A percentile compares a stretch with the other conserved stretches of the same genome.
Evolutionary conservation across 1,140 invertebrate species (phyloP).

Genomic region (Ericerus pela): DNA sequence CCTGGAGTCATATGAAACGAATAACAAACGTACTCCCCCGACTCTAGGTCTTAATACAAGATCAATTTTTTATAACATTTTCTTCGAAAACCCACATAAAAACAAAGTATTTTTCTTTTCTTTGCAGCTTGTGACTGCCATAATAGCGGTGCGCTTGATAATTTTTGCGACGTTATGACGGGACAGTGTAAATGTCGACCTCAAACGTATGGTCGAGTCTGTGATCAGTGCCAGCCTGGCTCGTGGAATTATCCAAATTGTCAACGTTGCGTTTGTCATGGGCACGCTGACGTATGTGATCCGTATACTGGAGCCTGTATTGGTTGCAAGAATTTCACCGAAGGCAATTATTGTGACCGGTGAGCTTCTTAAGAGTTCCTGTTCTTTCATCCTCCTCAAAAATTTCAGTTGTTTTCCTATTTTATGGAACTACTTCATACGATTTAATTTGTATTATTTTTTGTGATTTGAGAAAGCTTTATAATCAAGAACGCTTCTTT

Average conservation of each 20-base stretch:
- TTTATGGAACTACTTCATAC: too few relatives aligned
- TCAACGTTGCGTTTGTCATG: constrained; percentile 87
- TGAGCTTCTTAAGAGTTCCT: constrained; percentile 21
- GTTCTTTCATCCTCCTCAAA: too few relatives aligned
- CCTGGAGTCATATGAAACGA: too few relatives aligned
- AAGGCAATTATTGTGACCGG: constrained; percentile 74
- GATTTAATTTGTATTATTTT: too few relatives aligned
- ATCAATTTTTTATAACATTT: too few relatives aligned
- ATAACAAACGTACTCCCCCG: too few relatives aligned
- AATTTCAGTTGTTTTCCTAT: too few relatives aligned
- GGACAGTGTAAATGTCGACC: constrained; percentile 89
- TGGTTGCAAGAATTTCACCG: constrained; percentile 73
- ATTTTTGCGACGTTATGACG: constrained; percentile 80
- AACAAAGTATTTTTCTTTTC: too few relatives aligned
- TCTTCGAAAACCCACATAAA: too few relatives aligned
- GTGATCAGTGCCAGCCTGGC: constrained; percentile 86
- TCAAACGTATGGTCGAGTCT: constrained; percentile 85
- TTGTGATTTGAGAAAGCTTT: too few relatives aligned
- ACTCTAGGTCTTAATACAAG: too few relatives aligned
- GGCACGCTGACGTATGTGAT: constrained; percentile 88
- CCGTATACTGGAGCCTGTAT: constrained; percentile 79
- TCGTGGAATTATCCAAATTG: constrained; percentile 96
- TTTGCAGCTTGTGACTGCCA: constrained; percentile 95
- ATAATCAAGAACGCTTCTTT: too few relatives aligned
- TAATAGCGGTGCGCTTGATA: constrained; percentile 81